Base-by-base conservation (phyloP, 2,113 vertebrate genomes). In the Chlamydotis undulata region DNA sequence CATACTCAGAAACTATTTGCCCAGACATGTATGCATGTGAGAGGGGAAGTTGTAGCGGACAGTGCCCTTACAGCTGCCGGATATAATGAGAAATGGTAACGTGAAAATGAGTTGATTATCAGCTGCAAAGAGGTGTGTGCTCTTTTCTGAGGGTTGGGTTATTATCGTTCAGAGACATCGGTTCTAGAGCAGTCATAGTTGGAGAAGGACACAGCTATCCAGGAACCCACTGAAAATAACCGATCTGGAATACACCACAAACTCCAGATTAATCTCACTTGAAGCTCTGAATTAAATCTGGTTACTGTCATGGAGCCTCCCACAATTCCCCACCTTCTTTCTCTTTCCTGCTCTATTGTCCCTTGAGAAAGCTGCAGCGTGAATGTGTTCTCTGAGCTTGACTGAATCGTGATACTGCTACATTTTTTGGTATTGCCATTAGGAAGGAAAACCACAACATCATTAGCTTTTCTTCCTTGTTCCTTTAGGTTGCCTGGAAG, bases 221-320 rank as follows among this genome's bases (percentile, higher is more conserved):
- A 53, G 14, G 25, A 53, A 15, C 14, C 24, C 52, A 53, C 52
- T 53, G 52, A 53, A 16, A 28, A 53, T 53, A 53, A 37, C 37
- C 37, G 37, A 37, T 37, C 37, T 37, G 37, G 73, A 93, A 79
- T 70, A 47, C 43, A 84, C 49, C 31, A 65, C 55, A 73, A 82
- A 35, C 70, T 74, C 33, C 55, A 77, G 68, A 89, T 37, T 93
- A 95, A 91, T 92, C 80, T 96, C 26, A 94, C 94, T 94, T 91
- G 74, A 94, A 89, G 65, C 61, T 96, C 91, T 94, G 91, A 87
- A 96, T 94, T 95, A 94, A 84, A 56, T 94, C 77, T 89, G 70
- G 82, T 87, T 79, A 82, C 50, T 87, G 63, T 73, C 81, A 53
- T 69, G 81, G 53, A 93, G 21, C 91, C 67, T 96, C 83, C 94